Conservation (phyloP, 2,797 vertebrate genomes). For the Epinephelus coioides region DNA sequence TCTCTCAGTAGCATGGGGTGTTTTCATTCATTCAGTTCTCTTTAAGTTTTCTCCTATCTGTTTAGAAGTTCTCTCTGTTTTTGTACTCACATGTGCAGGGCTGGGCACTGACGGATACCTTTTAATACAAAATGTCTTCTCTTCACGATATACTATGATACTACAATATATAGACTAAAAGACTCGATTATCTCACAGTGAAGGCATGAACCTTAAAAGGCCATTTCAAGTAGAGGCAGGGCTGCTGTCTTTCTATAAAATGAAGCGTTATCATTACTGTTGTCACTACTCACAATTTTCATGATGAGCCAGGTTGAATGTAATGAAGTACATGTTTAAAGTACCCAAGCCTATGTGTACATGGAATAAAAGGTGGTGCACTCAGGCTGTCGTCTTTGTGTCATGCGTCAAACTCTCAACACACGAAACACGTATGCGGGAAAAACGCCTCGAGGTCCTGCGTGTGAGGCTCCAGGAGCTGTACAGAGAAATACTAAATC, state of each 20-base stretch:
- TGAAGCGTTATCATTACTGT: background rate
- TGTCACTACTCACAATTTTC: background rate
- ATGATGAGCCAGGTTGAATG: background rate
- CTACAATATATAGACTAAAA: background rate
- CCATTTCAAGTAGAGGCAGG: background rate
- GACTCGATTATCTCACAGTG: background rate
- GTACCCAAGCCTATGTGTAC: background rate
- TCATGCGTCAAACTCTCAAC: slow-evolving; percentile 15
- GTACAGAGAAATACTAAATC: slow-evolving; percentile 47
- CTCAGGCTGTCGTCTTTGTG: slow-evolving; percentile 3
- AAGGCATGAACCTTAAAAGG: too few relatives aligned
- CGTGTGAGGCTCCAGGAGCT: background rate
- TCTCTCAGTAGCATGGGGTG: background rate
- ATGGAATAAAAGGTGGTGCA: background rate
- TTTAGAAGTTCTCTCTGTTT: background rate
- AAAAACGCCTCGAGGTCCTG: slow-evolving; percentile 11
- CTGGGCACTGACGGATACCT: background rate
- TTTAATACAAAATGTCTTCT: slow-evolving; percentile 1
- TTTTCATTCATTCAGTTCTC: background rate
- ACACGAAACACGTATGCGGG: slow-evolving; percentile 5
- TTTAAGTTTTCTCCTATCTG: background rate
- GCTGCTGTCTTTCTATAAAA: background rate
- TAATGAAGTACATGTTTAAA: slow-evolving; percentile 25
- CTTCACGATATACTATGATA: background rate
- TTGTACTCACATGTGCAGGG: background rate